Percentiles rank a stretch among this genome's conserved stretches.
Conservation (phyloP, 1,140 invertebrate species). For the Lordiphosa mommai region DNA sequence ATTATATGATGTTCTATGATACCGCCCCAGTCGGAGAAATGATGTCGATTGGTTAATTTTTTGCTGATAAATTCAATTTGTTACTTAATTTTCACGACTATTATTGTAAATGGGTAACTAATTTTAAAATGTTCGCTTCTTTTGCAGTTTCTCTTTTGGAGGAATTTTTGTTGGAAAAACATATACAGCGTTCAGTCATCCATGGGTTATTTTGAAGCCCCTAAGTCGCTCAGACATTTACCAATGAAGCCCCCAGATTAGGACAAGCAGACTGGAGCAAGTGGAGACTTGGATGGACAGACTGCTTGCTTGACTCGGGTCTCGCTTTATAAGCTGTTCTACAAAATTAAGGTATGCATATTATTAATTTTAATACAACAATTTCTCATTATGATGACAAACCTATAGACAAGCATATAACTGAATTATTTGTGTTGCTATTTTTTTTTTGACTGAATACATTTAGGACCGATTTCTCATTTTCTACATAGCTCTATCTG, state of each 20-base stretch:
- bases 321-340: neutral
- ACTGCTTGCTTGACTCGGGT: no score
- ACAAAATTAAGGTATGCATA: constrained; percentile 4
- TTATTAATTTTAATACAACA: no score
- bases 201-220: no score
- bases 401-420: constrained; percentile 66
- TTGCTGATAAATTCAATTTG: constrained; percentile 20
- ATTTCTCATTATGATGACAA: constrained; percentile 42
- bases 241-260: no score
- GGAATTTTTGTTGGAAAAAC: no score
- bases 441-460: constrained; percentile 25
- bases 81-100: neutral
- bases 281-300: no score
- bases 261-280: no score
- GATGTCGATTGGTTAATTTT: constrained; percentile 45
- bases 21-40: constrained; percentile 53
- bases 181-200: no score
- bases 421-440: constrained; percentile 59
- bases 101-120: no score
- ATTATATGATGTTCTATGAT: constrained; percentile 34
- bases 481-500: no score
- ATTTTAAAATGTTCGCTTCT: neutral
- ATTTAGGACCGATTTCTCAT: no score
- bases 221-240: no score
- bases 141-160: constrained; percentile 1